Evolutionary conservation across 2,113 vertebrate genomes (phyloP), one percentile per base, ranked within the genome.

Genomic region (Gambusia affinis): DNA sequence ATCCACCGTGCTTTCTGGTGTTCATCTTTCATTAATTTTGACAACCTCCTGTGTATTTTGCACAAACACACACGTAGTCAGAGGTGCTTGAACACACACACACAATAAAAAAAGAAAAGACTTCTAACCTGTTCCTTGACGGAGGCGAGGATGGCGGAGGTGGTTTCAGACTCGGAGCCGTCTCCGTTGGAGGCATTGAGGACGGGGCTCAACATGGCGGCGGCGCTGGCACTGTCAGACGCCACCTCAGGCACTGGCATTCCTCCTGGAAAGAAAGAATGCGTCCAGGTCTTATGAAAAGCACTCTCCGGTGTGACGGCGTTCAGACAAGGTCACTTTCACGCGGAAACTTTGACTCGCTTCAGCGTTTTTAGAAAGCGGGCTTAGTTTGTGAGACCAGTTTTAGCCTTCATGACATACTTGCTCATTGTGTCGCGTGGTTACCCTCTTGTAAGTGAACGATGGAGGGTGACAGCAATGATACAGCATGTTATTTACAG

Each of bases 191-290:
- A 97, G 82, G 97, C 92, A 89, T 96, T 96, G 86, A 99, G 88
- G 82, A 98, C 96, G 3, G 97, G 97, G 87, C 97, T 99, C 91
- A 98, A 94, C 93, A 98, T 96, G 94, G 92, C 94, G 89, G 95
- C 90, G 73, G 89, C 94, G 80, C 97, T 97, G 79, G 97, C 95
- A 67, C 95, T 96, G 92, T 96, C 95, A 80, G 96, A 95, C 68
- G 95, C 95, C 90, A 96, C 97, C 90, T 98, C 97, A 90, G 97
- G 97, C 90, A 99, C 97, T 95, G 97, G 98, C 97, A 98, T 98
- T 93, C 94, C 95, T 97, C 96, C 97, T 98, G 91, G 31, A 68
- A 89, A 66, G 85, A 28, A 83, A 75, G 22, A 1, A 22, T 79
- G 78, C 64, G 80, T 33, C 15, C 31, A 74, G 80, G 33, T 74